Evolutionary conservation across 2,888 invertebrate species (phyloP).

Genomic region (Eristalis intricaria): DNA sequence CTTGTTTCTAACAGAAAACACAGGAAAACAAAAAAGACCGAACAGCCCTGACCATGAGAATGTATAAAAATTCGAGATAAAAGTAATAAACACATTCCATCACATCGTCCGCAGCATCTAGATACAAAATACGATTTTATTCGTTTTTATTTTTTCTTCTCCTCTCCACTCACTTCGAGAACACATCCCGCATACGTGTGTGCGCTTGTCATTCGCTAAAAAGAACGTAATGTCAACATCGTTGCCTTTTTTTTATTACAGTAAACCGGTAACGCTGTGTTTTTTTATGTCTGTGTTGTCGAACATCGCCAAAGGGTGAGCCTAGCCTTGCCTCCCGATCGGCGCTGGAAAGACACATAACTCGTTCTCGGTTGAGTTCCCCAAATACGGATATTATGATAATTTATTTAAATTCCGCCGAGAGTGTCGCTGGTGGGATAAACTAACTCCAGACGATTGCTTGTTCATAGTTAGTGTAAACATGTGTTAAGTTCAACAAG

Average conservation of each 20-base stretch:
- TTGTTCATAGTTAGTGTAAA: conserved; percentile 12
- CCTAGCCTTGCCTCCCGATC: conserved; percentile 25
- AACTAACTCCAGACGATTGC: conserved; percentile 4
- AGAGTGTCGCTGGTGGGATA: conserved; percentile 7
- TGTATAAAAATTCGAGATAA: not conserved
- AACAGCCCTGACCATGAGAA: not conserved
- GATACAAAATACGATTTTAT: not conserved
- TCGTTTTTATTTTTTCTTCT: not conserved
- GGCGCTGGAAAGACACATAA: not conserved
- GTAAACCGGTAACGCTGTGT: conserved; percentile 15
- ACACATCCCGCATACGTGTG: not conserved
- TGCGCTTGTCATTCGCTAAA: not conserved
- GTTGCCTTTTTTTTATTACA: not conserved
- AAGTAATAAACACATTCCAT: not conserved
- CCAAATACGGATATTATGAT: conserved; percentile 48
- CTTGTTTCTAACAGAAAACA: not conserved
- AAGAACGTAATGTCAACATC: conserved; percentile 1
- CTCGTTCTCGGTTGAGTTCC: conserved; percentile 18
- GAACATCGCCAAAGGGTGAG: not conserved
- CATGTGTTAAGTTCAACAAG: conserved; percentile 20
- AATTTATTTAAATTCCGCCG: conserved; percentile 38
- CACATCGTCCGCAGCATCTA: not conserved
- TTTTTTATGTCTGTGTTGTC: not conserved
- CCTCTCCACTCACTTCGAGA: not conserved
- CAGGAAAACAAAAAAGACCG: not conserved